Percentiles rank a stretch among this genome's conserved stretches.
phyloP scores from a whole-genome alignment of 2,797 vertebrate genomes.

The Vultur gryphus region DNA sequence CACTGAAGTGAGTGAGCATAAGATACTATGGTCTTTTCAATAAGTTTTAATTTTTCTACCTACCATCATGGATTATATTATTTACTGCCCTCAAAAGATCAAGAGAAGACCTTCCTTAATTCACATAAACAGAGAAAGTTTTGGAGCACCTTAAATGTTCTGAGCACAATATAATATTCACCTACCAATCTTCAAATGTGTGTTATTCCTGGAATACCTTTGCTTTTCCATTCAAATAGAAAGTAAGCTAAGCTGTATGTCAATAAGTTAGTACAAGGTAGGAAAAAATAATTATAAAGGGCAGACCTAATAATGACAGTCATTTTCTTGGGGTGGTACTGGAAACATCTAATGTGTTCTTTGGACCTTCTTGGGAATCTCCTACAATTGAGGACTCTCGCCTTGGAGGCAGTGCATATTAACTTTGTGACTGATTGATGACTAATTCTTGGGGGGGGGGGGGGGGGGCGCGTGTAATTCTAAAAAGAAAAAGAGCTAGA shows the following conservation, averaged over 20 bases:
- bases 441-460: background rate
- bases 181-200: background rate
- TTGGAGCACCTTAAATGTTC: background rate
- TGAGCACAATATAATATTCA: background rate
- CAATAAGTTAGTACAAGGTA: background rate
- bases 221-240: background rate
- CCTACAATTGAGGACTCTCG: background rate
- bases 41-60: background rate
- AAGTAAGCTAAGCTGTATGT: background rate
- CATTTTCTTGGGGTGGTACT: background rate
- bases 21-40: background rate
- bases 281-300: background rate
- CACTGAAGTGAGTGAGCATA: background rate
- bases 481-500: background rate
- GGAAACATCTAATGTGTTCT: background rate
- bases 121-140: background rate
- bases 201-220: background rate
- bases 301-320: background rate
- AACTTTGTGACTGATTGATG: background rate
- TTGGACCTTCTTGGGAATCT: background rate
- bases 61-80: background rate
- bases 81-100: background rate
- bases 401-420: background rate
- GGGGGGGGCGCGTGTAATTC: background rate
- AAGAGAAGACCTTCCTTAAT: background rate